A percentile compares a stretch with the other conserved stretches of the same genome.
Conservation (phyloP, 2,797 vertebrate species). For the Cichlasoma orientale region DNA sequence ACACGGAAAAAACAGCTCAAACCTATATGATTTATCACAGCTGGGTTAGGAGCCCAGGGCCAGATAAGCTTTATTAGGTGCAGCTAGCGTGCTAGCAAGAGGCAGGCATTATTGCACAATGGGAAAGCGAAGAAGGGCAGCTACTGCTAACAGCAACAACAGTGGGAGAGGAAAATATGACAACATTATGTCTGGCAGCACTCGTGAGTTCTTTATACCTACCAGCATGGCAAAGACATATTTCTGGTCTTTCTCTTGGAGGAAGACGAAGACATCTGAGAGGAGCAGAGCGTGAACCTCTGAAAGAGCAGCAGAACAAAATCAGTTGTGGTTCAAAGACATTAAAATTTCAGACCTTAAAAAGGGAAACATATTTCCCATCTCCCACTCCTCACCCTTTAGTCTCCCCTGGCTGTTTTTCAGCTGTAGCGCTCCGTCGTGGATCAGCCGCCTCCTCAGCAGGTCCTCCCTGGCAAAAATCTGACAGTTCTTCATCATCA, state of each 20-base stretch:
- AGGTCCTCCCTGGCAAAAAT: conserved; percentile 96
- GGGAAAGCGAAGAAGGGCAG: conserved; percentile 23
- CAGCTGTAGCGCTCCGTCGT: conserved; percentile 89
- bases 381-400: conserved; percentile 82
- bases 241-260: conserved; percentile 99
- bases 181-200: conserved; percentile 32
- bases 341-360: fast-evolving
- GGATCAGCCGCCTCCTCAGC: conserved; percentile 88
- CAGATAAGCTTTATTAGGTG: conserved; percentile 55
- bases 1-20: conserved; percentile 39
- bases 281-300: conserved; percentile 95
- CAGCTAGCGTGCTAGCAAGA: conserved; percentile 36
- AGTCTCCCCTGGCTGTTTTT: conserved; percentile 86
- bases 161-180: conserved; percentile 64
- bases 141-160: conserved; percentile 54
- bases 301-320: conserved; percentile 61
- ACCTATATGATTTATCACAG: conserved; percentile 53
- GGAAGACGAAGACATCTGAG: conserved; percentile 92
- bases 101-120: conserved; percentile 35
- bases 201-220: conserved; percentile 66
- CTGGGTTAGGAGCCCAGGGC: conserved; percentile 44
- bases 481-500: conserved; percentile 95
- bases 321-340: conserved; percentile 29
- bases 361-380: not conserved
- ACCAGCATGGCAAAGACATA: conserved; percentile 95